Evolutionary conservation across 1,140 invertebrate species (phyloP), one percentile per base, ranked within the genome.

Genomic region (Nasonia vitripennis): DNA sequence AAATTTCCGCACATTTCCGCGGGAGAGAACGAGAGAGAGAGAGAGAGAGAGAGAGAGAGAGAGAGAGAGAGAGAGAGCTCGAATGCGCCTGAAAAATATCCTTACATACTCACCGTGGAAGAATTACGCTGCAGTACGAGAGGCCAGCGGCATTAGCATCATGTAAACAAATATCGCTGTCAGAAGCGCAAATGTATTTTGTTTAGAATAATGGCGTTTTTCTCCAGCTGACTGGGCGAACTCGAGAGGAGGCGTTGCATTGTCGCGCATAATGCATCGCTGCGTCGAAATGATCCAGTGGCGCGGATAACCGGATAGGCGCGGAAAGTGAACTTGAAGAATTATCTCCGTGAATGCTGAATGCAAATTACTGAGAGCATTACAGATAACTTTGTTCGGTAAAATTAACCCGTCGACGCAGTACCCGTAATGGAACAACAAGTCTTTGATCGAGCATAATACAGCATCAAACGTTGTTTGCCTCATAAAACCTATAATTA

Each of bases 121-220:
- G 48, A 78, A 78, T 78, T 78, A 78, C 75, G 5, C 55, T n/a
- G 20, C 20, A 20, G 55, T 51, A 4, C 17, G 12, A 5, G 2
- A 20, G 34, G 14, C 20, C 23, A 10, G 20, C 12, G 34, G 78
- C 78, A 79, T 79, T 79, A 79, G 55, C 78, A 68, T 79, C 78
- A 62, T 37, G 78, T 68, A 79, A 79, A 79, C 62, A 79, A 79
- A 79, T 79, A 68, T 37, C 27, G 23, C 78, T 68, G 51, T 78
- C 73, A 41, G 73, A 71, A 41, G 73, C 34, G 48, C n/a, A 78
- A 78, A 68, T 79, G 27, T n/a, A 31, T 79, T 79, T 68, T 68
- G 51, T 68, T 79, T 78, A 55, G 75, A 78, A 78, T 78, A 78
- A 78, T 78, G 75, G 75, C 48, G 7, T 55, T 55, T 78, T 78